Evolutionary conservation across 1,140 invertebrate species (phyloP), one percentile per base, ranked within the genome.

Genomic region (Scaptomyza hsui): DNA sequence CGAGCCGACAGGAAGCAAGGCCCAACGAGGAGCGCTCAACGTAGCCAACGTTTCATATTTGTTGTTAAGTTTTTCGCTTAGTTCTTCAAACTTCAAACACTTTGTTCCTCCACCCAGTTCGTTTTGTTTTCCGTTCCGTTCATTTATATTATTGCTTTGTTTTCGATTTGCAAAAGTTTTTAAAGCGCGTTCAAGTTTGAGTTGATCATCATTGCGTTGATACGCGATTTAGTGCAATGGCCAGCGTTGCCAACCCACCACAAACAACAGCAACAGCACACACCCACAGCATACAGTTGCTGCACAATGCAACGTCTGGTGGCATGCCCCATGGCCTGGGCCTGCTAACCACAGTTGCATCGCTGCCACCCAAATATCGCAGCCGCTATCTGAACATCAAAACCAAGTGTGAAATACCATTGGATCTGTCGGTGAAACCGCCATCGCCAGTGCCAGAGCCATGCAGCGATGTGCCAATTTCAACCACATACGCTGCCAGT

Each of bases 351-450:
- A 91, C 90, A 19, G 90, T 91, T 56, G 90, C 90, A 49, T 91
- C 90, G 47, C 68, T 91, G 78, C 90, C 90, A 15, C 83, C 91
- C 21, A 91, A 91, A 63, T 91, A 91, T 76, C 89, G 91, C 73
- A 89, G 89, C 52, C 90, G 89, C 13, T 91, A 91, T 68, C 64
- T 91, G 57, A 90, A 83, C 53, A 71, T 90, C n/a, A 89, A 86
- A 73, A 82, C 83, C 51, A 91, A 85, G 74, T 76, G 73, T 68
- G 91, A 91, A 75, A 90, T 92, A 49, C 93, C 93, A 12, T 80
- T 94, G 41, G 93, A 94, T 75, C 81, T 94, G 26, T 93, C 93
- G 12, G 78, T 93, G 1, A 94, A 94, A 86, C 91, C 92, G 15
- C 93, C 75, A 48, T 76, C 82, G 57, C 81, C 82, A 37, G 62